Evolutionary conservation across 2,113 vertebrate species (phyloP).

Genomic region (Craseonycteris thonglongyai): DNA sequence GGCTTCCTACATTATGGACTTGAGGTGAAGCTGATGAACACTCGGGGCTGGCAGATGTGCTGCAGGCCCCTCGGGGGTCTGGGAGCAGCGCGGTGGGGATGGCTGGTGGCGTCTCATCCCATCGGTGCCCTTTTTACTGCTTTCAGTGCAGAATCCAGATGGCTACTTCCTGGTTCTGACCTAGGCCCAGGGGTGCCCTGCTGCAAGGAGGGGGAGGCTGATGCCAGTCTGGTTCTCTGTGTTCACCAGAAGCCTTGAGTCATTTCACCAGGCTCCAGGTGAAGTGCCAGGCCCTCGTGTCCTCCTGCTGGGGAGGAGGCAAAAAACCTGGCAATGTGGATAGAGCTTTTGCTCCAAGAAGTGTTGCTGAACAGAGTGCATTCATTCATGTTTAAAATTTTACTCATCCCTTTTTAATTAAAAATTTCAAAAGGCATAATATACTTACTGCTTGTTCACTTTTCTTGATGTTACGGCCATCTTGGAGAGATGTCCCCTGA

Average conservation of each 20-base stretch:
- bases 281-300: not conserved
- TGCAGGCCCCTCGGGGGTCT: not conserved
- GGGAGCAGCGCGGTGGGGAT: not conserved
- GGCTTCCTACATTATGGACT: too few relatives aligned
- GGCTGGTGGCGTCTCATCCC: not conserved
- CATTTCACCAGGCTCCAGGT: not conserved
- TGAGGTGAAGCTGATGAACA: not conserved
- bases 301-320: not conserved
- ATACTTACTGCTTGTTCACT: not conserved
- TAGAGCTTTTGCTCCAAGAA: not conserved
- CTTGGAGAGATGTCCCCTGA: not conserved
- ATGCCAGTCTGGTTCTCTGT: not conserved
- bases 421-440: not conserved
- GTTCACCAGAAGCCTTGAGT: not conserved
- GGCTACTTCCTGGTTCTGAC: constrained; percentile 67
- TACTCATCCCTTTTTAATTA: not conserved
- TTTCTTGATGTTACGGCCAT: not conserved
- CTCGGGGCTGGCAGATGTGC: too few relatives aligned
- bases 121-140: not conserved
- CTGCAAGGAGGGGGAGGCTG: not conserved
- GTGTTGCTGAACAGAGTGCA: not conserved
- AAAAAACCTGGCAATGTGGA: not conserved
- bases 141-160: constrained; percentile 61
- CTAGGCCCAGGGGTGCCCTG: not conserved
- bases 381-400: not conserved